Percentiles rank a stretch among this genome's conserved stretches.
Evolutionary conservation across 2,888 invertebrate species (phyloP).

Genomic region (Hofmannophila pseudospretella): DNA sequence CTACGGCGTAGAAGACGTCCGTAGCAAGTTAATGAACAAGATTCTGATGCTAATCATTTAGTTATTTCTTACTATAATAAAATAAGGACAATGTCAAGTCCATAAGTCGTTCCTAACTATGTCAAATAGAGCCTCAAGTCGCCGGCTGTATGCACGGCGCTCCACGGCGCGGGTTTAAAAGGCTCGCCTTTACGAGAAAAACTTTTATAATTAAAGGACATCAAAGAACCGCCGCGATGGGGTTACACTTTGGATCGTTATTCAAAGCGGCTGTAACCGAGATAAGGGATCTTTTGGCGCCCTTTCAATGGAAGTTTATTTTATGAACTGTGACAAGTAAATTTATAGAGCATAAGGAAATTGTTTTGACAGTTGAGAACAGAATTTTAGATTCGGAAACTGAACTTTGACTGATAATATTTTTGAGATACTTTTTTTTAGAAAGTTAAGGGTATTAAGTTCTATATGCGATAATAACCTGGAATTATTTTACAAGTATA

Average conservation of each 20-base stretch:
- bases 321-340: slow-evolving; percentile 59
- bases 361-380: slow-evolving; percentile 3
- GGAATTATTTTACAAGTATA: too few relatives aligned
- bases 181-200: slow-evolving; percentile 62
- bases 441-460: too few relatives aligned
- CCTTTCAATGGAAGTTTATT: slow-evolving; percentile 62
- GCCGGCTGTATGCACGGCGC: slow-evolving; percentile 20
- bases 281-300: slow-evolving; percentile 67
- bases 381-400: too few relatives aligned
- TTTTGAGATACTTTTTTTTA: too few relatives aligned
- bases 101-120: slow-evolving; percentile 2
- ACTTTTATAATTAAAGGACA: slow-evolving; percentile 76
- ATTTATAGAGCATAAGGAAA: slow-evolving; percentile 30
- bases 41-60: too few relatives aligned
- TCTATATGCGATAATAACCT: too few relatives aligned
- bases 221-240: slow-evolving; percentile 69
- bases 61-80: too few relatives aligned
- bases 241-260: slow-evolving; percentile 73
- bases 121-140: slow-evolving; percentile 18
- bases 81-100: too few relatives aligned
- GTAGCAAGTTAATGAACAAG: too few relatives aligned
- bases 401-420: not conserved
- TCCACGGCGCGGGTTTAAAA: slow-evolving; percentile 28
- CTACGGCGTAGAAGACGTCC: too few relatives aligned
- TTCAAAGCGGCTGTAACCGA: slow-evolving; percentile 67